Percentiles rank a stretch among this genome's conserved stretches.
Evolutionary conservation across 2,888 invertebrate genomes (phyloP).

Genomic region (Drosophila emarginata): DNA sequence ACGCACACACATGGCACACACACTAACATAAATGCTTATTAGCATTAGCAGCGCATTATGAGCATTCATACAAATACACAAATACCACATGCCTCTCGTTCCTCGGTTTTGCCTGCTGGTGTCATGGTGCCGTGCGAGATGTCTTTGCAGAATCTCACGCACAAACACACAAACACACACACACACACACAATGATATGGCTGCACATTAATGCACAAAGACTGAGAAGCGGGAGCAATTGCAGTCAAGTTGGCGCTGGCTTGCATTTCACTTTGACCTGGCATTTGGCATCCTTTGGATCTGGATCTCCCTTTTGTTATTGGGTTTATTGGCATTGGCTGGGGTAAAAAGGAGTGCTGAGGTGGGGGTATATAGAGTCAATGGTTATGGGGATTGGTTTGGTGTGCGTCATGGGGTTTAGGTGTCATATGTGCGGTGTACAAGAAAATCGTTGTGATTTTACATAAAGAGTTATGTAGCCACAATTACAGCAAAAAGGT

Average conservation of each 20-base stretch:
- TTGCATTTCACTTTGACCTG: slow-evolving; percentile 24
- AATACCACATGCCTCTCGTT: slow-evolving; percentile 8
- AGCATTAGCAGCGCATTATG: slow-evolving; percentile 64
- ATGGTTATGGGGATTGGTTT: not conserved
- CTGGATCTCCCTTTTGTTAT: slow-evolving; percentile 34
- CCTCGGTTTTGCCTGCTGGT: not conserved
- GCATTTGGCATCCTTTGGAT: slow-evolving; percentile 18
- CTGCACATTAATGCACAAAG: slow-evolving; percentile 8
- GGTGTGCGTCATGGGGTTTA: not conserved
- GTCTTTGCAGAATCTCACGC: not conserved
- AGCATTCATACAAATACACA: slow-evolving; percentile 49
- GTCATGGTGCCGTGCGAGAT: slow-evolving; percentile 1
- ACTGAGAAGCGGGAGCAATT: slow-evolving; percentile 2
- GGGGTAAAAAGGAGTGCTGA: not conserved
- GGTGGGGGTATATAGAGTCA: not conserved
- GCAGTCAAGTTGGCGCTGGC: slow-evolving; percentile 9
- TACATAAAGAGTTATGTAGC: slow-evolving; percentile 6
- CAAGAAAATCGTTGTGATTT: not conserved
- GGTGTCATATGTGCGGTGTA: not conserved
- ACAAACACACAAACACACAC: not conserved
- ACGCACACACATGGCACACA: slow-evolving; percentile 17
- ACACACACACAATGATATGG: slow-evolving; percentile 1
- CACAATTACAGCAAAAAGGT: slow-evolving; percentile 5
- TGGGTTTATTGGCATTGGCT: slow-evolving; percentile 35
- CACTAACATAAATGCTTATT: slow-evolving; percentile 58